Evolutionary conservation across 2,888 invertebrate genomes (phyloP), one percentile per base, ranked within the genome.

Genomic region (Heteropelma amictum): DNA sequence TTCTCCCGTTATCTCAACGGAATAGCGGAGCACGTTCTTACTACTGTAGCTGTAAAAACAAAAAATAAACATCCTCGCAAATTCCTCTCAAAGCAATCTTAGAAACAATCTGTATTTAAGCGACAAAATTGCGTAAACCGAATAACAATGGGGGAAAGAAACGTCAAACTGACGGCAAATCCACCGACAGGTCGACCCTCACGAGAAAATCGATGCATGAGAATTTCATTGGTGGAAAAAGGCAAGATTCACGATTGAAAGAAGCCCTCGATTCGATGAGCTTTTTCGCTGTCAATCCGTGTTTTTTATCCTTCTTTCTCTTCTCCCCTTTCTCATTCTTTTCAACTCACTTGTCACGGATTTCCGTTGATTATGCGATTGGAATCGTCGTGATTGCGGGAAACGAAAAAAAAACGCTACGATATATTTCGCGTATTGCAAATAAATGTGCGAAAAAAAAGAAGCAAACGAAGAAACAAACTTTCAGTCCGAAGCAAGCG

Each of bases 401-500:
- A n/a, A 51, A 53, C 21, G 30, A 64, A 51, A 35, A 14, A n/a
- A 63, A 23, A 14, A 30, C n/a, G 10, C 3, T 10, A 5, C 45
- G 2, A 21, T 3, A 53, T 10, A 14, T 10, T 35, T 23, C 17
- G 10, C 14, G 8, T 38, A 23, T n/a, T n/a, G n/a, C n/a, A n/a
- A n/a, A n/a, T n/a, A 49, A 4, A 14, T 21, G 8, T 1, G 53
- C 4, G 10, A n/a, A 23, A 7, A 28, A 49, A 49, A 26, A 49
- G 14, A 28, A 28, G 8, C 28, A 12, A 49, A 60, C n/a, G 21
- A n/a, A n/a, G n/a, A n/a, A n/a, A n/a, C n/a, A 51, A 51, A 35
- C 47, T 86, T 85, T 64, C 83, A 88, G 87, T 87, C 87, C 74
- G 87, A 88, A 80, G 87, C 87, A 21, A 87, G 87, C 68, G 87